Evolutionary conservation across 2,113 vertebrate genomes (phyloP), one percentile per base, ranked within the genome.

Genomic region (Eublepharis macularius): DNA sequence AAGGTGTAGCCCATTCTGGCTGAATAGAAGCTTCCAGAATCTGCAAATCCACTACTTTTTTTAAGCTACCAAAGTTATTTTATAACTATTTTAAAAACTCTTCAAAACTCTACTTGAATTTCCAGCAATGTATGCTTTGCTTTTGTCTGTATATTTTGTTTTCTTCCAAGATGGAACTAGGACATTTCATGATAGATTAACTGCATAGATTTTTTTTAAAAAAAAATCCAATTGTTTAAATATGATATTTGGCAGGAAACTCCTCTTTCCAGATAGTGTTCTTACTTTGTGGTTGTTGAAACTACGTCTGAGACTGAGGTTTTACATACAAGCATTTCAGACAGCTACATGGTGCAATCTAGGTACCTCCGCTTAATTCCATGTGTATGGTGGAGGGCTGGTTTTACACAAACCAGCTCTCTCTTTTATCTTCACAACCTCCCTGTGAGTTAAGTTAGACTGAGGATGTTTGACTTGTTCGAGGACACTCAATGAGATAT

Each of bases 21-120:
- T 85, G 87, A 88, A 82, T 77, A 54, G 87, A 74, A 89, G 73
- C 87, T 84, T 90, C 88, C 49, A 79, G 90, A 73, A 93, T 84
- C 87, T 89, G 89, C 82, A 79, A 74, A 1, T 76, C 51, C 90
- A 32, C 32, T 80, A 26, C 26, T 76, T 88, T 82, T 86, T 82
- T 77, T 63, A 82, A 84, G 51, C 10, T 6, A 60, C 4, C 77
- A 39, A 84, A 84, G 85, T 90, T 94, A 88, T 84, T n/a, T 86
- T 82, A 72, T 90, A 91, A 86, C 70, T 86, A 57, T 17, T 75
- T 0, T 82, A 72, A 76, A 70, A 83, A 82, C 63, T 85, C 54
- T 17, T 49, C 63, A 69, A 88, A 83, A 84, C 85, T 83, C 89
- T 78, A 75, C 84, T 74, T 82, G 60, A 88, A 83, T 92, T 89